A percentile compares a stretch with the other conserved stretches of the same genome.
phyloP scores from a whole-genome alignment of 2,888 invertebrate species.

The Acronicta aceris region DNA sequence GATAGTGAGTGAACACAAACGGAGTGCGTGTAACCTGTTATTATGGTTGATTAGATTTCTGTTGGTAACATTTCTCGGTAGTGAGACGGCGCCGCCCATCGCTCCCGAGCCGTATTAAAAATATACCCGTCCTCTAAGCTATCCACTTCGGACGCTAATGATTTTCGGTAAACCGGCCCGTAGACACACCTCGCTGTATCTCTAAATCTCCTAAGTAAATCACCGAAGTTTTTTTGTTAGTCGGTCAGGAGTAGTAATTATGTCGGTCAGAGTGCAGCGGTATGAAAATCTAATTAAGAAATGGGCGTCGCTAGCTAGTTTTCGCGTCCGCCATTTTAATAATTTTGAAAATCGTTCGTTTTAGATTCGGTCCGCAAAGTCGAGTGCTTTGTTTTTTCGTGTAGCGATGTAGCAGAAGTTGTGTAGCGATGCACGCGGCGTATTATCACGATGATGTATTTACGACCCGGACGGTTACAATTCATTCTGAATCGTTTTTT shows the following conservation, averaged over 20 bases:
- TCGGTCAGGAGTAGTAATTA: constrained; percentile 87
- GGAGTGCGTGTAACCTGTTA: constrained; percentile 87
- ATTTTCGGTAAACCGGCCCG: constrained; percentile 88
- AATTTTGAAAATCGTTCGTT: constrained; percentile 67
- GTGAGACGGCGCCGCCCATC: constrained; percentile 86
- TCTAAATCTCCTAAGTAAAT: constrained; percentile 87
- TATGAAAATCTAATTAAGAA: constrained; percentile 88
- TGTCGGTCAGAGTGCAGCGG: constrained; percentile 88
- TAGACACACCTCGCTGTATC: constrained; percentile 84
- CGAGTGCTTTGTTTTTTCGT: constrained; percentile 63
- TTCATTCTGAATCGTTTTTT: constrained; percentile 85
- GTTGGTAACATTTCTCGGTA: constrained; percentile 89
- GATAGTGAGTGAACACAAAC: constrained; percentile 86
- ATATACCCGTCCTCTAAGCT: constrained; percentile 85
- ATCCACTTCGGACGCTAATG: constrained; percentile 86
- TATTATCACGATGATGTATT: constrained; percentile 85
- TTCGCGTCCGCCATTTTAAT: constrained; percentile 78
- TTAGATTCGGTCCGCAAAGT: constrained; percentile 51
- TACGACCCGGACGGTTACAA: constrained; percentile 78
- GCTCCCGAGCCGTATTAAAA: constrained; percentile 88
- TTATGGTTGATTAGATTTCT: constrained; percentile 89
- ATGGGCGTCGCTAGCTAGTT: constrained; percentile 79
- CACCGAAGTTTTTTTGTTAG: constrained; percentile 82
- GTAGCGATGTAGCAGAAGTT: constrained; percentile 60
- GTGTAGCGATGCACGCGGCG: constrained; percentile 74